These are phyloP conservation scores for Heloderma charlesbogerti DNA, from an alignment of 2,113 vertebrate species.

Conservation along the genomic window DNA sequence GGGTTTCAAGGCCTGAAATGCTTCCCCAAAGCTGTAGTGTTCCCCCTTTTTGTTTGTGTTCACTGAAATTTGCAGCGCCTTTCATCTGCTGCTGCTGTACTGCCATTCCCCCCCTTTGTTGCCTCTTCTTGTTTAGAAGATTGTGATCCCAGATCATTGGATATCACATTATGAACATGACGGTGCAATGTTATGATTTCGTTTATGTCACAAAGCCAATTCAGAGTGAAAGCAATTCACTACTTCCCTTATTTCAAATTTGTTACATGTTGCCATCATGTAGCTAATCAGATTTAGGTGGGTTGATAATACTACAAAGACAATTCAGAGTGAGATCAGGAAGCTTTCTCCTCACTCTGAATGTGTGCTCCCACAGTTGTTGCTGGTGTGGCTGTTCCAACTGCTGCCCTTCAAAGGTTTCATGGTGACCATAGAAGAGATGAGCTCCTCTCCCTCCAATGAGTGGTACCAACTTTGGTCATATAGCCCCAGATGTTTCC, in stretches of 20 bases:
- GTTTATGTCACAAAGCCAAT: not conserved
- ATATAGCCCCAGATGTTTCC: not conserved
- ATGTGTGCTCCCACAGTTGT: not conserved
- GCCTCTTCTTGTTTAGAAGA: not conserved
- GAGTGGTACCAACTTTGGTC: not conserved
- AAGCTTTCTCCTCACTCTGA: not conserved
- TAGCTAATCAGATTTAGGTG: not conserved
- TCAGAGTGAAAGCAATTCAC: not conserved
- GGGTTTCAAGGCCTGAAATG: not conserved
- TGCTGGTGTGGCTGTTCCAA: not conserved
- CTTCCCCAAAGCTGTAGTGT: too few relatives aligned
- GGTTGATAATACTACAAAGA: not conserved
- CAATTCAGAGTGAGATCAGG: not conserved
- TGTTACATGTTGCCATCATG: not conserved
- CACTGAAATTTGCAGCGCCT: not conserved
- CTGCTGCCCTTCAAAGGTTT: not conserved
- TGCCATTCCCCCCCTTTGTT: not conserved
- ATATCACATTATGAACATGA: not conserved
- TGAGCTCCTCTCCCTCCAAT: too few relatives aligned
- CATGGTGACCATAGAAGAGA: too few relatives aligned
- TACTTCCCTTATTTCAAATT: not conserved
- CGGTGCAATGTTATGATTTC: not conserved
- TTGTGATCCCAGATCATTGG: too few relatives aligned
- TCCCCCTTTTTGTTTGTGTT: not conserved
- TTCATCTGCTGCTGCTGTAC: not conserved